Conservation (phyloP, 2,888 invertebrate species). For the Polydrusus tereticollis region DNA sequence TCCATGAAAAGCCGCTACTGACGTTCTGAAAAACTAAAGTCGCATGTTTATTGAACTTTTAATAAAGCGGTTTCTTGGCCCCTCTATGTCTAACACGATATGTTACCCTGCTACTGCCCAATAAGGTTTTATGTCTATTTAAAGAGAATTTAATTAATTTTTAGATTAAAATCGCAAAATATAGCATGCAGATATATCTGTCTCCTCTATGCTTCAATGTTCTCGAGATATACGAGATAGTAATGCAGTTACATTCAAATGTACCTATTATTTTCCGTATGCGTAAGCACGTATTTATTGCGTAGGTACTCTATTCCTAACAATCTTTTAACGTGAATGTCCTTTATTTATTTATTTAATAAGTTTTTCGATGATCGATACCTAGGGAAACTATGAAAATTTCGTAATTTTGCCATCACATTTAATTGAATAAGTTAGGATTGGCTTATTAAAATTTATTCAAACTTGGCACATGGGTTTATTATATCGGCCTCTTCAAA, state of each 20-base stretch:
- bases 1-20: no score
- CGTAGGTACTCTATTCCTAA: constrained; percentile 47
- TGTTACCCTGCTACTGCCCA: constrained; percentile 41
- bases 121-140: constrained; percentile 55
- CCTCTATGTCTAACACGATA: background rate
- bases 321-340: background rate
- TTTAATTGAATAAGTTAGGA: no score
- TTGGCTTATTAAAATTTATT: no score
- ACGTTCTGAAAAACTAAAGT: no score
- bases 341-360: no score
- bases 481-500: no score
- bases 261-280: constrained; percentile 54
- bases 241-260: constrained; percentile 54
- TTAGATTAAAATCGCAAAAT: constrained; percentile 53
- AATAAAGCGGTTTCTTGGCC: no score
- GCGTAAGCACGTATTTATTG: constrained; percentile 54
- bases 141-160: constrained; percentile 57
- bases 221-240: constrained; percentile 54
- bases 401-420: no score
- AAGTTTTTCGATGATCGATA: no score
- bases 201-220: constrained; percentile 52
- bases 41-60: no score
- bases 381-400: no score
- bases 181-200: constrained; percentile 52
- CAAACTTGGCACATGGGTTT: no score